Percentiles rank a stretch among this genome's conserved stretches.
These are phyloP conservation scores for Varanus salvator DNA, from an alignment of 2,113 vertebrate species.

Conservation along the genomic window DNA sequence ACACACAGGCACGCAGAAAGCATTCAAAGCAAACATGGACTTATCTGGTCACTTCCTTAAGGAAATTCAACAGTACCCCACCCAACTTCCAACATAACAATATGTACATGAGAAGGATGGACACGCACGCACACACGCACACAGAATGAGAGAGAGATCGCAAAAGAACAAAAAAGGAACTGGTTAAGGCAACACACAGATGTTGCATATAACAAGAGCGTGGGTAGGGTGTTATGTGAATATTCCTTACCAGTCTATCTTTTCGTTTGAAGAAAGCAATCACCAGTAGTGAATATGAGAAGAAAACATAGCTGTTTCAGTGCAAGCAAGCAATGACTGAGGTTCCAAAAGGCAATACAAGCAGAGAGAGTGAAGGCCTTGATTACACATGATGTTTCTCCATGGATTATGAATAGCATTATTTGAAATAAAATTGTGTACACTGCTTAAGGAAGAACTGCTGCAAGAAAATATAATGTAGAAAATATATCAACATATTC, in stretches of 20 bases:
- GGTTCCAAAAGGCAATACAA: neutral
- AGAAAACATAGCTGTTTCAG: neutral
- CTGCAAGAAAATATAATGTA: neutral
- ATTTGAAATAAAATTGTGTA: neutral
- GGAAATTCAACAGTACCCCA: constrained; percentile 38
- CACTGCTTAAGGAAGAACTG: neutral
- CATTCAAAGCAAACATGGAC: constrained; percentile 50
- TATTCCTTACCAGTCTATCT: neutral
- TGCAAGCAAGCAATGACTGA: neutral
- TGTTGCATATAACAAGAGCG: neutral
- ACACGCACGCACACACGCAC: neutral
- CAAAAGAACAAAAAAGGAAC: constrained; percentile 45
- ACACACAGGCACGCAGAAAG: constrained; percentile 43
- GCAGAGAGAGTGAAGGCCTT: no score
- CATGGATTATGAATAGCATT: neutral
- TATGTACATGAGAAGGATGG: neutral
- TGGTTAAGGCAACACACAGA: constrained; percentile 30
- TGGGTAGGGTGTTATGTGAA: neutral
- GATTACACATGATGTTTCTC: neutral
- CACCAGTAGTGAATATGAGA: neutral
- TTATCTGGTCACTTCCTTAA: constrained; percentile 64
- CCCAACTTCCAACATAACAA: constrained; percentile 41
- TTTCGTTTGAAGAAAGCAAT: neutral
- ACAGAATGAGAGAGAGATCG: neutral
- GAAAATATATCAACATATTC: neutral